Conservation (phyloP, 2,888 invertebrate genomes). For the Epinotia ramella region DNA sequence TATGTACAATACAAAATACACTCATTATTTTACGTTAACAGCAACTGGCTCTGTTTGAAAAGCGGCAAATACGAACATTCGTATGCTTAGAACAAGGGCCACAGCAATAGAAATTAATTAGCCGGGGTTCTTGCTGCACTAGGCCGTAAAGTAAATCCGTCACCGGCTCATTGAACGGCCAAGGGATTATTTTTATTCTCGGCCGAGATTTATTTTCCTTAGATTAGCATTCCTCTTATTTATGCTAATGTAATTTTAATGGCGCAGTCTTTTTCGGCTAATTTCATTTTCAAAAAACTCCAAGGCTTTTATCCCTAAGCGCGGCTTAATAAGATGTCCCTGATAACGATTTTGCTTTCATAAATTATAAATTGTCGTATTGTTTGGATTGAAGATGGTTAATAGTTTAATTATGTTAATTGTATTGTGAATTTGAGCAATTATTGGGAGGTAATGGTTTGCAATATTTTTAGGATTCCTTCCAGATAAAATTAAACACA, state of each 20-base stretch:
- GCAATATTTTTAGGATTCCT: neutral
- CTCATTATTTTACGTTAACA: neutral
- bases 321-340: slow-evolving; percentile 75
- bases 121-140: slow-evolving; percentile 46
- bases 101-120: slow-evolving; percentile 38
- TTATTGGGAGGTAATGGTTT: slow-evolving; percentile 9
- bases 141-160: slow-evolving; percentile 62
- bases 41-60: neutral
- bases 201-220: slow-evolving; percentile 81
- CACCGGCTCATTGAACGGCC: slow-evolving; percentile 71
- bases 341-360: slow-evolving; percentile 72
- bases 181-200: slow-evolving; percentile 81
- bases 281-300: slow-evolving; percentile 83
- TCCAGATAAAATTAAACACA: neutral
- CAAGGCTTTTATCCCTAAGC: slow-evolving; percentile 76
- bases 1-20: neutral
- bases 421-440: slow-evolving; percentile 7
- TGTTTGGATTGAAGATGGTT: slow-evolving; percentile 51
- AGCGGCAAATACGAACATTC: neutral
- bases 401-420: slow-evolving; percentile 40
- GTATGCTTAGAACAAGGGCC: neutral
- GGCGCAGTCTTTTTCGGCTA: slow-evolving; percentile 82
- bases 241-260: slow-evolving; percentile 86
- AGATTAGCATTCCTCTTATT: slow-evolving; percentile 85
- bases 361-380: slow-evolving; percentile 74